Evolutionary conservation across 2,888 invertebrate species (phyloP).

Genomic region (Aspidiotus rigidus): DNA sequence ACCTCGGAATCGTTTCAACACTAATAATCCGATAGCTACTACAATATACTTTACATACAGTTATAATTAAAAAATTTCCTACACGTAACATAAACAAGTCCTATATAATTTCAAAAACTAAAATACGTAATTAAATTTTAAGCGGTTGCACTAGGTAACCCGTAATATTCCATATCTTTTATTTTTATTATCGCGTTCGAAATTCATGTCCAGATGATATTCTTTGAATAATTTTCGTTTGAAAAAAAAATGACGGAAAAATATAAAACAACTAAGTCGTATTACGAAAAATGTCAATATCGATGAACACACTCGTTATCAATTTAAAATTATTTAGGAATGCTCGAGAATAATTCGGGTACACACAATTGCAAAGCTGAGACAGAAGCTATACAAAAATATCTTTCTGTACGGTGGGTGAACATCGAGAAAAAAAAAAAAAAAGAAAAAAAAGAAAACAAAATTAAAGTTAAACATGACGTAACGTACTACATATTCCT

Average conservation of each 20-base stretch:
- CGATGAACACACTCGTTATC: not conserved
- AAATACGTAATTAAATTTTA: not conserved
- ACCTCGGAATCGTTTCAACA: not conserved
- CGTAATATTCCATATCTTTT: not conserved
- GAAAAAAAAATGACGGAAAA: not conserved
- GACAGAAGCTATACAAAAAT: slow-evolving; percentile 4
- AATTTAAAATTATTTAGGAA: not conserved
- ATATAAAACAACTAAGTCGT: not conserved
- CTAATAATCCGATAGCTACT: slow-evolving; percentile 1
- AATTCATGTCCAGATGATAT: too few relatives aligned
- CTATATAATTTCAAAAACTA: not conserved
- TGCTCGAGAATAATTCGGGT: not conserved
- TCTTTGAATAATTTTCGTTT: not conserved
- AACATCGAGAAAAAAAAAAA: slow-evolving; percentile 8
- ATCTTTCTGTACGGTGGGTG: slow-evolving; percentile 24
- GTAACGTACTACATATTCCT: slow-evolving; percentile 8
- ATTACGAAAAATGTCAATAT: slow-evolving; percentile 2
- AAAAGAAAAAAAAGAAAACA: slow-evolving; percentile 17
- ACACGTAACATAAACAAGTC: not conserved
- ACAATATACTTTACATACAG: slow-evolving; percentile 4
- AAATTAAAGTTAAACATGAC: slow-evolving; percentile 9
- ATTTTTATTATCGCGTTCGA: too few relatives aligned
- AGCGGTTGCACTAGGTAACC: slow-evolving; percentile 2
- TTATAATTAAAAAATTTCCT: slow-evolving; percentile 1
- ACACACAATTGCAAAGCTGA: slow-evolving; percentile 6